phyloP scores from a whole-genome alignment of 1,140 invertebrate species.

The Centruroides sculpturatus region DNA sequence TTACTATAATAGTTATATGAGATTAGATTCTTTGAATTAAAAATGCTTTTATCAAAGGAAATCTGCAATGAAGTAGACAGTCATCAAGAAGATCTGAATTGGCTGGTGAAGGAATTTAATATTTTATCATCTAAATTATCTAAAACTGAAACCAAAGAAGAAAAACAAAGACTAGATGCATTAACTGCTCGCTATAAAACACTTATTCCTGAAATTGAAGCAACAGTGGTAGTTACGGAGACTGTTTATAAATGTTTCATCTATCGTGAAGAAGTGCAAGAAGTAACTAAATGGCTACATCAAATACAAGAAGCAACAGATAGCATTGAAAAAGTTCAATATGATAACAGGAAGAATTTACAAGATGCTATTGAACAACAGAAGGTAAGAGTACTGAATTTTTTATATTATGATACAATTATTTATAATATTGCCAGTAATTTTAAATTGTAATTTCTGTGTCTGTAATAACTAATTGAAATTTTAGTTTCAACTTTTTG shows the following conservation, averaged over 20 bases:
- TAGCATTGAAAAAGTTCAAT: constrained; percentile 5
- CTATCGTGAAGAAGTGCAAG: constrained; percentile 70
- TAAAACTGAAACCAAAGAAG: constrained; percentile 50
- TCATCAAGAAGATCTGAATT: constrained; percentile 83
- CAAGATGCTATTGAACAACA: constrained; percentile 52
- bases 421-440: too few species aligned
- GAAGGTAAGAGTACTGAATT: constrained; percentile 36
- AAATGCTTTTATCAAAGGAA: constrained; percentile 38
- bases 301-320: constrained; percentile 18
- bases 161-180: constrained; percentile 61
- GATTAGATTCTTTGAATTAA: too few species aligned
- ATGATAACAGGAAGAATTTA: constrained; percentile 10
- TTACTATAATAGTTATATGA: too few species aligned
- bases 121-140: constrained; percentile 55
- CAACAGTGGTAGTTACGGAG: constrained; percentile 80
- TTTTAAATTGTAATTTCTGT: too few species aligned
- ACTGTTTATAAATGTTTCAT: constrained; percentile 83
- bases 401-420: too few species aligned
- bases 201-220: constrained; percentile 77
- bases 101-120: constrained; percentile 79
- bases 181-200: constrained; percentile 75
- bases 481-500: too few species aligned
- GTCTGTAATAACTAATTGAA: too few species aligned
- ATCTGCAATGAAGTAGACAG: constrained; percentile 77
- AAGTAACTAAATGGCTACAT: constrained; percentile 41